Percentiles rank a stretch among this genome's conserved stretches.
These are phyloP conservation scores for Enteromius anoplus DNA, from an alignment of 2,797 vertebrate species.

Conservation along the genomic window DNA sequence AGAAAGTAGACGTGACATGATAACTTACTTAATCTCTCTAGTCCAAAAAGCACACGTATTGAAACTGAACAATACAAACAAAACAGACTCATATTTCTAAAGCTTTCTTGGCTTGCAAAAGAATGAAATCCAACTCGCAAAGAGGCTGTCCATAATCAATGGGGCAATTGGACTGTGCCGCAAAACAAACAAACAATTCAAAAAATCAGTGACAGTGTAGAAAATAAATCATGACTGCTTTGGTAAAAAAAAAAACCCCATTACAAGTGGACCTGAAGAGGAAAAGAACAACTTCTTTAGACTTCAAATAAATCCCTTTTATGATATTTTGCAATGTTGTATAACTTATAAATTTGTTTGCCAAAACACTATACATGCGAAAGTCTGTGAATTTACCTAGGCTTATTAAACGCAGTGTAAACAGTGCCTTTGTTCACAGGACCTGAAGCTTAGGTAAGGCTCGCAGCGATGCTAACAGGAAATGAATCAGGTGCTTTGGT, in stretches of 20 bases:
- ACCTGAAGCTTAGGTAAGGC: neutral
- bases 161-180: too few species aligned
- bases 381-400: slow-evolving; percentile 15
- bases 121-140: neutral
- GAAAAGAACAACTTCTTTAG: neutral
- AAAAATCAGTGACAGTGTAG: too few species aligned
- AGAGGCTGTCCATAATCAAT: neutral
- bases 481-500: slow-evolving; percentile 36
- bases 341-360: neutral
- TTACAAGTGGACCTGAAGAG: neutral
- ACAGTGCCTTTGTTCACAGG: slow-evolving; percentile 1
- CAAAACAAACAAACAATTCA: neutral
- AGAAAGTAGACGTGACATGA: neutral
- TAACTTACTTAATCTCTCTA: slow-evolving; percentile 5
- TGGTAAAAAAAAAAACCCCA: too few species aligned
- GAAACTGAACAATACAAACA: too few species aligned
- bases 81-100: neutral
- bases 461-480: slow-evolving; percentile 13
- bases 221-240: neutral
- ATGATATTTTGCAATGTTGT: neutral
- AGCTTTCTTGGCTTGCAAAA: neutral
- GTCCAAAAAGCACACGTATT: too few species aligned
- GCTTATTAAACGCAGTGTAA: slow-evolving; percentile 12
- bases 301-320: neutral
- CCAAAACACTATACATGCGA: slow-evolving; percentile 3